phyloP scores from a whole-genome alignment of 2,888 invertebrate genomes.

The Entomobrya proxima region DNA sequence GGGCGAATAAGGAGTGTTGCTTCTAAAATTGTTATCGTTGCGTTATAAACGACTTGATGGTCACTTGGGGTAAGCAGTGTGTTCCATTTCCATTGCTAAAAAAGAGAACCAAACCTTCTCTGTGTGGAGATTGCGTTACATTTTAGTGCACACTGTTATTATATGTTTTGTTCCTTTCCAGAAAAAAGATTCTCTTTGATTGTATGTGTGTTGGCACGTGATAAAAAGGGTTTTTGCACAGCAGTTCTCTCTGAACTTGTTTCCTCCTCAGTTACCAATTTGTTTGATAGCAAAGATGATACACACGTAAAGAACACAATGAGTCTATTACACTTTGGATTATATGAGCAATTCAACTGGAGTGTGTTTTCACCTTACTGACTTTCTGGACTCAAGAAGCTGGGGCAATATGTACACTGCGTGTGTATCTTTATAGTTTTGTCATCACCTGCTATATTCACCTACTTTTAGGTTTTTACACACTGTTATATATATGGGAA shows the following conservation, averaged over 20 bases:
- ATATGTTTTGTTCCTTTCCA: neutral
- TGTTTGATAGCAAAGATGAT: conserved; percentile 3
- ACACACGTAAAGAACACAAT: conserved; percentile 20
- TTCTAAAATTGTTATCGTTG: conserved; percentile 48
- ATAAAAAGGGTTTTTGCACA: conserved; percentile 28
- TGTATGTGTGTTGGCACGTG: neutral
- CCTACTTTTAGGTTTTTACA: too few relatives aligned
- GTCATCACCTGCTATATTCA: neutral
- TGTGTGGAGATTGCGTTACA: neutral
- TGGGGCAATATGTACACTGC: conserved; percentile 41
- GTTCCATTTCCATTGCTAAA: neutral
- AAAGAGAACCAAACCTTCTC: too few relatives aligned
- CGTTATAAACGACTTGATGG: conserved; percentile 51
- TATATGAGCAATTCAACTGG: conserved; percentile 48
- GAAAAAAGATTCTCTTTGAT: neutral
- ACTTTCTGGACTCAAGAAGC: neutral
- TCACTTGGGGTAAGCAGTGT: conserved; percentile 31
- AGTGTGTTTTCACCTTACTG: neutral
- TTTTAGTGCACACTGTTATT: neutral
- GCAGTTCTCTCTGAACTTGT: neutral
- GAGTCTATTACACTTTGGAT: conserved; percentile 14
- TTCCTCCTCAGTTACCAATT: neutral
- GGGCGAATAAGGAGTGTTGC: neutral
- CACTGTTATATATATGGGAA: too few relatives aligned
- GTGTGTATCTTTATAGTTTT: neutral